Base-by-base conservation (phyloP, 2,888 invertebrate species). In the Lagria hirta region DNA sequence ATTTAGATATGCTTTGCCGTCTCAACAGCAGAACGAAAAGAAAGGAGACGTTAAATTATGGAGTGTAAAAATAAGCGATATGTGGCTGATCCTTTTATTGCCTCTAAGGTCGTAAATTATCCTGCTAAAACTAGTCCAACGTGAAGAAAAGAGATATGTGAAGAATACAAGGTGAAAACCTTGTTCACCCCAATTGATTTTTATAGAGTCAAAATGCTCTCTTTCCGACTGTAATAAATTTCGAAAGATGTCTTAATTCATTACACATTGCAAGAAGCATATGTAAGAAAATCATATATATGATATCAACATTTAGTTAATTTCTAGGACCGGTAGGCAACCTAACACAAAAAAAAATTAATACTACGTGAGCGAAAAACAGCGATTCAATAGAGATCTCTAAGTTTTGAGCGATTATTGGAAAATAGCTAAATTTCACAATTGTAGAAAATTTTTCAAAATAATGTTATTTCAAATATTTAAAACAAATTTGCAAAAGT, bases 51-150 rank as follows among this genome's bases (percentile, higher is more conserved):
- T 60, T 65, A 66, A 68, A 63, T 68, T 67, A 67, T 66, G 64
- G 62, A 63, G 66, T 68, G 66, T 63, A 68, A 66, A 67, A 66
- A 66, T 65, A 66, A 64, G 65, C 66, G 65, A 66, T 68, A 66
- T 67, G 66, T 67, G 64, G 62, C 62, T 64, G 67, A 66, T 67
- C 65, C 62, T 61, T 67, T 66, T 66, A 65, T 65, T 63, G 67
- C 62, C 59, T 49, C 51, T 50, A 41, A 38, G 51, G 58, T 55
- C 55, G 62, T 68, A 67, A 68, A 68, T 68, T 67, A 65, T 60
- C 51, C 52, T 30, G 52, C 41, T 50, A 58, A 57, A 60, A 56
- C 55, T 54, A 51, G 49, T 40, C 48, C 52, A 56, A 58, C 54
- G 54, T 55, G 50, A 34, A 32, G 49, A 51, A 50, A 53, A 57